Evolutionary conservation across 1,140 invertebrate genomes (phyloP), one percentile per base, ranked within the genome.

Genomic region (Polypedilum vanderplanki): DNA sequence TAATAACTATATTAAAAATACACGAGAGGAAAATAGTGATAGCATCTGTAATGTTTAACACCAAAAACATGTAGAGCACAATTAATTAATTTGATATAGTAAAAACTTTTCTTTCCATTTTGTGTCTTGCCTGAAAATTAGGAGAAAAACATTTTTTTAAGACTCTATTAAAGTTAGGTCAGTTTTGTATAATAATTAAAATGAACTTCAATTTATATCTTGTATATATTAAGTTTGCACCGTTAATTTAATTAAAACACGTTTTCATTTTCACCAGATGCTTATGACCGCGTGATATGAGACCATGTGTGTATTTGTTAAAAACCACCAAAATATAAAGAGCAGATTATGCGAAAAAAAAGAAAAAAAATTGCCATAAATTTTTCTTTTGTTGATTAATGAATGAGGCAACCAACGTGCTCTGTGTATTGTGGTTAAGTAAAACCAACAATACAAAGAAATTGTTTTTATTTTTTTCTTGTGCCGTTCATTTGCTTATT

Each of bases 311-410:
- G 7, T n/a, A 15, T 57, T 12, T n/a, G 12, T 57, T 12, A 57
- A 57, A 57, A 57, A 15, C 24, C 24, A 5, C 24, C 24, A 33
- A 33, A 33, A n/a, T n/a, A n/a, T n/a, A n/a, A 33, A 33, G 24
- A 33, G 24, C 5, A 33, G 24, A 33, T 33, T 33, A 33, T 33
- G 24, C 24, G 5, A 5, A 33, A 5, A 33, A 33, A 33, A 33
- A 33, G 24, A 33, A 5, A 33, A 33, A 33, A 33, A 33, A 33
- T 33, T 33, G 24, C 46, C 46, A 57, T 57, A 57, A 57, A 57
- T 57, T 57, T n/a, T 33, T 57, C 10, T 57, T 57, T n/a, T 75
- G 67, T 75, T 67, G 15, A 74, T 74, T 74, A 17, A 40, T 40
- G n/a, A 74, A 74, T 17, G 20, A 9, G 20, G 22, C 17, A 10